Percentiles rank a stretch among this genome's conserved stretches.
These are phyloP conservation scores for Drosophila aff. DNA, from an alignment of 1,140 invertebrate species.

Conservation along the genomic window DNA sequence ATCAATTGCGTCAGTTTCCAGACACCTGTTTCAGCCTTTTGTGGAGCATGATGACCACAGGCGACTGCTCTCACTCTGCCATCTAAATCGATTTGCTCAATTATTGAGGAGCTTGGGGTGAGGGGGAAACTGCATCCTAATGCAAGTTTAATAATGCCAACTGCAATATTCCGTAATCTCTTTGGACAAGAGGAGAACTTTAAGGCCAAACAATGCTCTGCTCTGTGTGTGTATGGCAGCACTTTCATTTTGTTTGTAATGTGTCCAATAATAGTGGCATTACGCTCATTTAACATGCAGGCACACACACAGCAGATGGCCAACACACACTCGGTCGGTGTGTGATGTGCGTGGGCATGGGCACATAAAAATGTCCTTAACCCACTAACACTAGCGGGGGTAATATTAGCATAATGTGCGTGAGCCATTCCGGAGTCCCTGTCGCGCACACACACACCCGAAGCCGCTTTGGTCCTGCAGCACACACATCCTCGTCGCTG, in stretches of 20 bases:
- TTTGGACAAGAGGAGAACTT: constrained; percentile 30
- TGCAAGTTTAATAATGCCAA: constrained; percentile 43
- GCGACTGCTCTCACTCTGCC: constrained; percentile 5
- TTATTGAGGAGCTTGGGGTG: background rate
- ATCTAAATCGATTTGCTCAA: constrained; percentile 19
- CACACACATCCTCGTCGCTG: constrained; percentile 9
- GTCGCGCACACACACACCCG: constrained; percentile 34
- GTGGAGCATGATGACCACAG: background rate
- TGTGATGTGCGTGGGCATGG: constrained; percentile 32
- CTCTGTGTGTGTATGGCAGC: constrained; percentile 21
- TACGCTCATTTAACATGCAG: constrained; percentile 82
- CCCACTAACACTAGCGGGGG: constrained; percentile 71
- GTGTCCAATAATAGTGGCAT: constrained; percentile 82
- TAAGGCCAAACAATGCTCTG: constrained; percentile 24
- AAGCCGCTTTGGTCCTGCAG: constrained; percentile 58
- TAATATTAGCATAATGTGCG: constrained; percentile 80
- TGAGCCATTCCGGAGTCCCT: constrained; percentile 20
- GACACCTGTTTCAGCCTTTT: constrained; percentile 17
- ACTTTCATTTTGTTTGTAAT: constrained; percentile 82
- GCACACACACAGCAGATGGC: constrained; percentile 61
- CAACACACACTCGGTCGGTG: constrained; percentile 19
- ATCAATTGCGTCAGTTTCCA: constrained; percentile 12
- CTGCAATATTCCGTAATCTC: constrained; percentile 41
- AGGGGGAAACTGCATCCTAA: constrained; percentile 5
- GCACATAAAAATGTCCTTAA: constrained; percentile 81